Evolutionary conservation across 2,113 vertebrate genomes (phyloP).

Genomic region (Ciconia maguari): DNA sequence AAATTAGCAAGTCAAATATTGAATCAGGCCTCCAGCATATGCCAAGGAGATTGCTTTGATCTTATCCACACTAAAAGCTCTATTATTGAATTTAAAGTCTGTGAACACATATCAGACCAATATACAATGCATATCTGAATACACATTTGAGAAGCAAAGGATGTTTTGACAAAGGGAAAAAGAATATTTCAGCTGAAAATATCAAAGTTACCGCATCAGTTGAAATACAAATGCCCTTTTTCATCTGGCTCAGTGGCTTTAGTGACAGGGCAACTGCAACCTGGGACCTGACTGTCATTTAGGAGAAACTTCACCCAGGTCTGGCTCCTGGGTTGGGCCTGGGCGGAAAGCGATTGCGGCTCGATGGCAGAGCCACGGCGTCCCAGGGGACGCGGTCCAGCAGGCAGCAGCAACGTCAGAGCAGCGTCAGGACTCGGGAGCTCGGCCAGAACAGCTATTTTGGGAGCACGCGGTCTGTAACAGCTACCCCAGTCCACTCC

Average conservation of each 20-base stretch:
- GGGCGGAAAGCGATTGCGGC: background rate
- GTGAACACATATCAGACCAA: slow-evolving; percentile 78
- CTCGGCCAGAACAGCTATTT: background rate
- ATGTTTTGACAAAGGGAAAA: slow-evolving; percentile 71
- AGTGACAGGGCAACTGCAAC: background rate
- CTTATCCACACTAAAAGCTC: slow-evolving; percentile 85
- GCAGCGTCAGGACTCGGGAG: background rate
- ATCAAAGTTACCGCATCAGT: slow-evolving; percentile 60
- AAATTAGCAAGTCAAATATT: slow-evolving; percentile 93
- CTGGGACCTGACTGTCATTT: background rate
- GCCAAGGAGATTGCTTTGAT: slow-evolving; percentile 88
- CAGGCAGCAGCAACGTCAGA: background rate
- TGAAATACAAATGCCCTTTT: slow-evolving; percentile 45
- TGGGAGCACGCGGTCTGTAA: background rate
- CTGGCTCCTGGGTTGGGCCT: background rate
- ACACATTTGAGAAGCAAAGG: slow-evolving; percentile 61
- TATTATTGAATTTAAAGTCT: slow-evolving; percentile 83
- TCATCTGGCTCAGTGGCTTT: background rate
- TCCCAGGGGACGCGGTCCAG: background rate
- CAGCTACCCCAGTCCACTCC: background rate
- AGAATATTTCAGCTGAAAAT: slow-evolving; percentile 64
- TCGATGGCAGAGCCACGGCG: background rate
- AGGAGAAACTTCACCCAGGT: background rate
- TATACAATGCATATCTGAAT: slow-evolving; percentile 73
- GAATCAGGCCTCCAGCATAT: slow-evolving; percentile 82